Conservation (phyloP, 2,113 vertebrate genomes). For the Gracilinanus agilis region DNA sequence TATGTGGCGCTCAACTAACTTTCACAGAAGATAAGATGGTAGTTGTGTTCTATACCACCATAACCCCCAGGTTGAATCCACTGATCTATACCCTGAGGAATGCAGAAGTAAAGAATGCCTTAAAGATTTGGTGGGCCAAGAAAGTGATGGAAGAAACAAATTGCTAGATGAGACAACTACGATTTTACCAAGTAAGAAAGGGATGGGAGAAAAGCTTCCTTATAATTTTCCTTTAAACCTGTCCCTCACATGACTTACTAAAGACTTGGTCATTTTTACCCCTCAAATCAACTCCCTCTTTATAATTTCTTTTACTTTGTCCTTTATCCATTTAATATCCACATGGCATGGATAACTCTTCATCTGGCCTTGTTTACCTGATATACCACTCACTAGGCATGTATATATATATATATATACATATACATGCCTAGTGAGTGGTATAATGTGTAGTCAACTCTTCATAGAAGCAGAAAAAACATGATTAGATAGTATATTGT, state of each 20-base stretch:
- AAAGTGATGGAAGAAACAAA: background rate
- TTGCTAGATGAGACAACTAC: background rate
- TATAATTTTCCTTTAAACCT: background rate
- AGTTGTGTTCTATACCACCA: slow-evolving; percentile 45
- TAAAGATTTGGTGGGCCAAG: slow-evolving; percentile 27
- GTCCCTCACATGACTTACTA: background rate
- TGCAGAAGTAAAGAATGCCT: slow-evolving; percentile 46
- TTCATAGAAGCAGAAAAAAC: background rate
- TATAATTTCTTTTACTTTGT: background rate
- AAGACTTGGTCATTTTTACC: background rate
- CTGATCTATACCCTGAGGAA: slow-evolving; percentile 37
- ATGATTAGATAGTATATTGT: background rate
- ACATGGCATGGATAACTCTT: background rate
- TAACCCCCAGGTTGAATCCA: slow-evolving; percentile 60
- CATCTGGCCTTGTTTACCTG: background rate
- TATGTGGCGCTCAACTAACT: slow-evolving; percentile 46
- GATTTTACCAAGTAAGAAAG: background rate
- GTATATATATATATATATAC: no score
- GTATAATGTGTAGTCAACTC: background rate
- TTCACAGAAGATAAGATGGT: slow-evolving; percentile 58
- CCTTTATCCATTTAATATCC: background rate
- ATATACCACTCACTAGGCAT: background rate
- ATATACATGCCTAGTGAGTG: background rate
- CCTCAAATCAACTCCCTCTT: background rate
- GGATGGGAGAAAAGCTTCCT: background rate